phyloP scores from a whole-genome alignment of 2,113 vertebrate genomes.

The Nesoenas mayeri region DNA sequence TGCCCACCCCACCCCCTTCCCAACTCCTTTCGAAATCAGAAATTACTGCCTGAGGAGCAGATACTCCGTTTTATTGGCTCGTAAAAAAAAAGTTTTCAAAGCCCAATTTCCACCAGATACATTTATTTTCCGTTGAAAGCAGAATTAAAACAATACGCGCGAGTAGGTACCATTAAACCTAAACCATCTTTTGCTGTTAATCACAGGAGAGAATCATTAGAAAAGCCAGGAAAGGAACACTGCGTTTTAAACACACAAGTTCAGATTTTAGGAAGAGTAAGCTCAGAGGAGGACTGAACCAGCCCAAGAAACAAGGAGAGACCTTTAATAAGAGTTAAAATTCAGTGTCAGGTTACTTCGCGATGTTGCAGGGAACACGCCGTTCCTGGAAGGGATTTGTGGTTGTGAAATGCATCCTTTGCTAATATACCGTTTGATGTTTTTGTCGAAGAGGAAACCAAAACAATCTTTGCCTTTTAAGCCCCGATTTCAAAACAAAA shows the following conservation, averaged over 20 bases:
- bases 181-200: background rate
- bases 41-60: conserved; percentile 34
- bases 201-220: background rate
- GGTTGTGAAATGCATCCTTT: background rate
- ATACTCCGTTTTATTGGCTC: background rate
- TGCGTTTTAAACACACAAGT: background rate
- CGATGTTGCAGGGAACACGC: background rate
- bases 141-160: conserved; percentile 37
- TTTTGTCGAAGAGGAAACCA: background rate
- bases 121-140: conserved; percentile 37
- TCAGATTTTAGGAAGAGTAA: background rate
- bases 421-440: conserved; percentile 25
- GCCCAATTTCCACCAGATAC: conserved; percentile 27
- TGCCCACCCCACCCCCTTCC: accelerated
- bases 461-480: conserved; percentile 1
- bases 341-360: background rate
- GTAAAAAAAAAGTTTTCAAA: conserved; percentile 15
- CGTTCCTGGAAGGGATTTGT: background rate
- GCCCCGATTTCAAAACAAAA: conserved; percentile 1
- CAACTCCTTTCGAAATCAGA: background rate
- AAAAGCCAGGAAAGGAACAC: background rate
- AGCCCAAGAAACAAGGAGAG: background rate
- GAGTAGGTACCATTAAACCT: background rate
- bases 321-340: background rate
- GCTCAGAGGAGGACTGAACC: background rate